Percentiles rank a stretch among this genome's conserved stretches.
phyloP scores from a whole-genome alignment of 2,797 vertebrate species.

The Malurus leucopterus region DNA sequence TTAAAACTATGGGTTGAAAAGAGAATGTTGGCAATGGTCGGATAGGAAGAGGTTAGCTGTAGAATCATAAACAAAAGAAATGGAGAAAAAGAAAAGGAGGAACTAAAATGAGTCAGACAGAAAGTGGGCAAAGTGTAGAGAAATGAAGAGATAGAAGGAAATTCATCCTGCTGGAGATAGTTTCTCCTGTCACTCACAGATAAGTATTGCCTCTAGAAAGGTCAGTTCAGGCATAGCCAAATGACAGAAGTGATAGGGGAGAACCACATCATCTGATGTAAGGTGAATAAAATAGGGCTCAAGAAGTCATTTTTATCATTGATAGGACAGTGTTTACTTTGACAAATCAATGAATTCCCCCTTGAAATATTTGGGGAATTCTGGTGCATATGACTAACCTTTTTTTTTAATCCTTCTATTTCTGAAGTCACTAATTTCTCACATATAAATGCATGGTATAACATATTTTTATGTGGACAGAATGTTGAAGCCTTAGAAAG shows the following conservation, averaged over 20 bases:
- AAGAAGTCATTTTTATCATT: constrained; percentile 13
- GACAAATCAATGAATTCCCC: background rate
- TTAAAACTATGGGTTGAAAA: background rate
- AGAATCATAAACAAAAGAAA: background rate
- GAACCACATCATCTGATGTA: constrained; percentile 37
- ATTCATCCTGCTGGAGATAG: constrained; percentile 53
- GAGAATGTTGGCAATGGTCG: background rate
- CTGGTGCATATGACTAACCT: background rate
- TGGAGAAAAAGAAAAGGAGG: background rate
- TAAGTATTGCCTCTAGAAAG: constrained; percentile 65
- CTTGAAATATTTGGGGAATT: background rate
- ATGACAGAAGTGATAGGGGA: constrained; percentile 55
- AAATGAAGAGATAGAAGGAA: constrained; percentile 39
- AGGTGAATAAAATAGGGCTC: constrained; percentile 32
- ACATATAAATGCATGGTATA: background rate
- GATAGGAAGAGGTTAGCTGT: constrained; percentile 5
- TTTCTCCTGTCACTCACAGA: constrained; percentile 59
- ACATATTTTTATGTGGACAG: background rate
- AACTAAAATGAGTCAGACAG: background rate
- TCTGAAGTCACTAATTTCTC: background rate
- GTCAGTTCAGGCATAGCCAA: constrained; percentile 58
- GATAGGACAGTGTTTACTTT: constrained; percentile 1
- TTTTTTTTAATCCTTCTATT: background rate
- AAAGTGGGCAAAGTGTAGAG: constrained; percentile 26
- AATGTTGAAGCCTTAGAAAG: background rate